Evolutionary conservation across 2,888 invertebrate genomes (phyloP), one percentile per base, ranked within the genome.

Genomic region (Epinotia demarniana): DNA sequence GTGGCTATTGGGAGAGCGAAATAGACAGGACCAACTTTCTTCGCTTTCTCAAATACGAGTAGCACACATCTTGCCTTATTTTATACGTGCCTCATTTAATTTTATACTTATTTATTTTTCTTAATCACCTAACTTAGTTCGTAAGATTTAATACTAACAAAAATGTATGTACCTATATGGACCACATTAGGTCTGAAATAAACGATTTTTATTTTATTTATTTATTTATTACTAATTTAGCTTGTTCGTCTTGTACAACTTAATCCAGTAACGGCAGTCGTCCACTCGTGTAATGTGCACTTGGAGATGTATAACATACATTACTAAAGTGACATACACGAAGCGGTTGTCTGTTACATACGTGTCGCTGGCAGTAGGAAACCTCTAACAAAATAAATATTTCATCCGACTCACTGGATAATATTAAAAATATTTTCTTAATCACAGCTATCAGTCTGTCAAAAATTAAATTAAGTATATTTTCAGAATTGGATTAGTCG

Each of bases 401-500:
- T 91, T 90, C 90, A 92, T 91, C 92, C 92, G 92, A 93, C 91
- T 93, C 94, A 93, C 94, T 94, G 94, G 94, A 93, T 91, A 92
- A 92, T 93, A 93, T 93, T 93, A 93, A 93, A 92, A 93, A 94
- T 93, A 93, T 93, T 92, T 91, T 93, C 92, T 92, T 93, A 93
- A 94, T 94, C 94, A 94, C 94, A 94, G 93, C 92, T 93, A 93
- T 94, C 94, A 94, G 94, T 94, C 94, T 94, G 94, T 93, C 90
- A 92, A 90, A 94, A 93, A 93, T 94, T 94, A 93, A 94, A 94
- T 94, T 94, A 94, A 94, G 93, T 94, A 94, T 93, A 94, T 94
- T 92, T 81, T 93, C 93, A 93, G 92, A 93, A 92, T 90, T 91
- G 92, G 89, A 90, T 93, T 92, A 91, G 91, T 92, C 90, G 87